phyloP scores from a whole-genome alignment of 2,888 invertebrate genomes.

The Melangyna quadrimaculata region DNA sequence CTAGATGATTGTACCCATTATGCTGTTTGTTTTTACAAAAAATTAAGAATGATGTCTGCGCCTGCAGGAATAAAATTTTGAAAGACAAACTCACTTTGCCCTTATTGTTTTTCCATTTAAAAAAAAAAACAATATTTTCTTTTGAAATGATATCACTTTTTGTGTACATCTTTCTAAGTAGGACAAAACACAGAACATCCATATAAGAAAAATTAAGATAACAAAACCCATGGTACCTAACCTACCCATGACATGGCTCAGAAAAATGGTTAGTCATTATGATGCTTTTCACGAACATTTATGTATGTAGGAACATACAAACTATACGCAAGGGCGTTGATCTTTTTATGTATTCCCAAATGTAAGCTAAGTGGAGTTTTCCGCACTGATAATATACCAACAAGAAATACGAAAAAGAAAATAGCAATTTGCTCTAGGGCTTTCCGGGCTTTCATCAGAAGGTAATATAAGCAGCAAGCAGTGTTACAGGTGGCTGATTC shows the following conservation, averaged over 20 bases:
- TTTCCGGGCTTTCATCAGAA: slow-evolving; percentile 19
- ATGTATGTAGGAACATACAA: neutral
- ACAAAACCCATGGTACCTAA: slow-evolving; percentile 10
- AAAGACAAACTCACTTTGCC: slow-evolving; percentile 12
- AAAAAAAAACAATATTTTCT: slow-evolving; percentile 16
- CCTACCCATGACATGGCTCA: neutral
- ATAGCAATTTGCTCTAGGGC: slow-evolving; percentile 25
- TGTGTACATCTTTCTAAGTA: slow-evolving; percentile 25
- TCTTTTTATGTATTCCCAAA: slow-evolving; percentile 17
- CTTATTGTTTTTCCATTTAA: slow-evolving; percentile 22
- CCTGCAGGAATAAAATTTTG: neutral
- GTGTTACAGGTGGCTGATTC: slow-evolving; percentile 37
- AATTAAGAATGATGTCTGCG: slow-evolving; percentile 28
- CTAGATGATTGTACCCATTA: neutral
- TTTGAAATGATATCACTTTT: slow-evolving; percentile 11
- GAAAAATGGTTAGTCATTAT: slow-evolving; percentile 32
- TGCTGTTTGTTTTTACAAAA: neutral
- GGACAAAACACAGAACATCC: slow-evolving; percentile 7
- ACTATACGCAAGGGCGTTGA: neutral
- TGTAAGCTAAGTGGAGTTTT: slow-evolving; percentile 26
- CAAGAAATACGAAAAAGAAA: slow-evolving; percentile 17
- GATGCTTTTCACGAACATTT: neutral
- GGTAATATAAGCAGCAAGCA: slow-evolving; percentile 9
- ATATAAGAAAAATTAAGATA: neutral
- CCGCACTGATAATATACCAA: slow-evolving; percentile 10